Conservation (phyloP, 2,113 vertebrate genomes). For the Engraulis encrasicolus region DNA sequence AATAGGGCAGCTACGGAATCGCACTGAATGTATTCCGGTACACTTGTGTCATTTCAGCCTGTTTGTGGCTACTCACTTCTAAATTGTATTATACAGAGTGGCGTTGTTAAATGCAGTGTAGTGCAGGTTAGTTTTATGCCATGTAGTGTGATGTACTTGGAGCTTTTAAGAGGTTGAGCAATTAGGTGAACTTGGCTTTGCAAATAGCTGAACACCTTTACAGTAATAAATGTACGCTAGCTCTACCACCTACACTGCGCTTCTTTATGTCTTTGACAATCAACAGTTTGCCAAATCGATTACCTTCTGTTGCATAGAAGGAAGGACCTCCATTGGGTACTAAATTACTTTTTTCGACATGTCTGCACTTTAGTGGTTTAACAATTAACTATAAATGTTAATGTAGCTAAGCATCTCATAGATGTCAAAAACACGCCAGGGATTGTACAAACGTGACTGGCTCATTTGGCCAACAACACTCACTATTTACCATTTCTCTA, state of each 20-base stretch:
- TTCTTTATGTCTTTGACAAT: background rate
- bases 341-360: background rate
- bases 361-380: background rate
- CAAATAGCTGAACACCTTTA: background rate
- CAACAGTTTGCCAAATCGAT: background rate
- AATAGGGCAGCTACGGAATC: background rate
- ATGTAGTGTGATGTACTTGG: no score
- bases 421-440: slow-evolving; percentile 48
- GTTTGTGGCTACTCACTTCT: no score
- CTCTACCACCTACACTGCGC: background rate
- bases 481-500: slow-evolving; percentile 62
- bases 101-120: no score
- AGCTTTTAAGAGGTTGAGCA: background rate
- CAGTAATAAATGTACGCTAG: background rate
- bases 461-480: slow-evolving; percentile 46
- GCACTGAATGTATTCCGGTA: background rate
- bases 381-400: background rate
- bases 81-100: no score
- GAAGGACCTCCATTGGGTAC: background rate
- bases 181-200: background rate
- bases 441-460: slow-evolving; percentile 67
- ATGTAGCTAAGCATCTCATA: background rate
- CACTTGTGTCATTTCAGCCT: background rate
- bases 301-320: background rate
- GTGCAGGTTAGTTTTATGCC: no score